Evolutionary conservation across 2,797 vertebrate genomes (phyloP).

Genomic region (Microctenopoma steveboyesi): DNA sequence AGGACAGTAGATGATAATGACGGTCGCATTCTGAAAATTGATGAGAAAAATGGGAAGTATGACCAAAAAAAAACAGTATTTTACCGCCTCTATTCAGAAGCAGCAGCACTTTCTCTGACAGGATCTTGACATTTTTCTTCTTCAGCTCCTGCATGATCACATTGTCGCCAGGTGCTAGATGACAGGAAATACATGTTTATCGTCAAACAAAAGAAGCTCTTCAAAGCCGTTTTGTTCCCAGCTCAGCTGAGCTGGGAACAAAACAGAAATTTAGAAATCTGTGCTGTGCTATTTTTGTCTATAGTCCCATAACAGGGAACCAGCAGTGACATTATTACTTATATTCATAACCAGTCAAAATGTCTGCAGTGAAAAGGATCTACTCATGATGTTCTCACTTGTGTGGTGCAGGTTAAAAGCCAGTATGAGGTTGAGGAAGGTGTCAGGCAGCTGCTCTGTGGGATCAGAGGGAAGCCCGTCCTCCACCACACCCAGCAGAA

Average conservation of each 20-base stretch:
- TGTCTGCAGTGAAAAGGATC: neutral
- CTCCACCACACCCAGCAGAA: constrained; percentile 92
- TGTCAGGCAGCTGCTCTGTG: constrained; percentile 94
- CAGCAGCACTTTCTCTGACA: constrained; percentile 94
- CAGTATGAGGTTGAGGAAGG: constrained; percentile 93
- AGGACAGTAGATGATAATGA: neutral
- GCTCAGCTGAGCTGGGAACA: neutral
- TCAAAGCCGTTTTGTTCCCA: neutral
- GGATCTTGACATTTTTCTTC: constrained; percentile 93
- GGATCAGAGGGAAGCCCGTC: constrained; percentile 92
- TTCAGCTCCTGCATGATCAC: constrained; percentile 92
- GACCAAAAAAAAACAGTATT: constrained; percentile 13
- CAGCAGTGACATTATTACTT: neutral
- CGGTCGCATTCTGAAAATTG: rapidly evolving
- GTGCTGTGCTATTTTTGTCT: neutral
- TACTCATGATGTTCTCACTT: constrained; percentile 73
- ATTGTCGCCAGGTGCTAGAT: constrained; percentile 89
- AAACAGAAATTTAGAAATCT: neutral
- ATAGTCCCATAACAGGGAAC: neutral
- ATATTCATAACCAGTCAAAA: neutral
- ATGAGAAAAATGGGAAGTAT: neutral
- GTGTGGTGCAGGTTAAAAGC: constrained; percentile 96
- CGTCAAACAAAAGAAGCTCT: neutral
- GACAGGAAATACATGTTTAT: constrained; percentile 13
- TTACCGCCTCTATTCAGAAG: constrained; percentile 96